Evolutionary conservation across 2,888 invertebrate genomes (phyloP), one percentile per base, ranked within the genome.

Genomic region (Xestoiulus laeticollis): DNA sequence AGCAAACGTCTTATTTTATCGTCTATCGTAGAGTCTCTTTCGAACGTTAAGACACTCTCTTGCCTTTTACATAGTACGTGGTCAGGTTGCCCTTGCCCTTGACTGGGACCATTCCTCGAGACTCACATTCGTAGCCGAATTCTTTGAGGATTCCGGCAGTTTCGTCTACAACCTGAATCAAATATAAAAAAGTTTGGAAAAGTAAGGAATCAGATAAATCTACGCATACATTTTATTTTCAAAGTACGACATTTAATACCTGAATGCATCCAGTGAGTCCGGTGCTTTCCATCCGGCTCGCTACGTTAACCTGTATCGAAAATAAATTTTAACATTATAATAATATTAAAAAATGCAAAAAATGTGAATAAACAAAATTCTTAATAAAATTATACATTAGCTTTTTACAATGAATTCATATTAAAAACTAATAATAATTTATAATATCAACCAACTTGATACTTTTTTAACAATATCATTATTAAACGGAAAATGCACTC

Each of bases 41-140:
- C 78, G 78, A 78, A 30, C 44, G 53, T 59, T 86, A 86, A 19
- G 86, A 86, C 26, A 59, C 59, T 48, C 48, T 86, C 30, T 86
- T 86, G 53, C 87, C 87, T 22, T 93, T 92, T 90, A 99, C 93
- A 92, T 98, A 98, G 92, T 97, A 98, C 0, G 98, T 99, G 95
- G 98, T 96, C 88, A 99, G 94, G 91, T 98, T 96, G 19, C 99
- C 99, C 93, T 99, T 99, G 90, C 99, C 99, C 92, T 99, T 99
- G 85, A 99, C 99, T 82, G 96, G 96, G 19, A 99, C 98, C 89
- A 98, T 93, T 6, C 99, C 99, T 2, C 99, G 95, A 91, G 98
- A 97, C 92, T 97, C 97, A 92, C 99, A 98, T 89, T 95, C 95
- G 92, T 97, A 99, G 0, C 98, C 98, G 91, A 97, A 98, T 87